These are phyloP conservation scores for Anoura caudifer DNA, from an alignment of 2,113 vertebrate species.

Conservation along the genomic window DNA sequence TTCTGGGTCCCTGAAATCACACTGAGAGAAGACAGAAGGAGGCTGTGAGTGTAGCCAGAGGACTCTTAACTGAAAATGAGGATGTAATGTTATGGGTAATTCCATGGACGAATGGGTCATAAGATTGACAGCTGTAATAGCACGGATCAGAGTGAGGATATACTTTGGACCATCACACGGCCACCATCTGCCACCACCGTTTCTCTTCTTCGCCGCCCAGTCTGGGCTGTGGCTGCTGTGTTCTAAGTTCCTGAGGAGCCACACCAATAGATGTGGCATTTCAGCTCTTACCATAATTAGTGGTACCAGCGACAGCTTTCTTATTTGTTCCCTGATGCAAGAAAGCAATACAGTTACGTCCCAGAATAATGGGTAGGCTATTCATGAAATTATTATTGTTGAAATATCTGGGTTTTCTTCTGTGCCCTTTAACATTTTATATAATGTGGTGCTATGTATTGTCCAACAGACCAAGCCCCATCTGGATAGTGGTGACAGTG, in stretches of 20 bases:
- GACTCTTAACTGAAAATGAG: neutral
- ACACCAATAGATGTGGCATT: neutral
- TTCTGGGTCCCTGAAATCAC: neutral
- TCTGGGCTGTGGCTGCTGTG: neutral
- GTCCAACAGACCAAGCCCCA: neutral
- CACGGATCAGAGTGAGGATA: neutral
- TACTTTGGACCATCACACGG: fast-evolving
- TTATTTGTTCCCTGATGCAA: neutral
- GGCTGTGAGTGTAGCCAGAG: neutral
- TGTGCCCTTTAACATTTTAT: neutral
- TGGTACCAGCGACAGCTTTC: neutral
- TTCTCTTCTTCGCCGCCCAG: neutral
- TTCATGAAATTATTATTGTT: neutral
- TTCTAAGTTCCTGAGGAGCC: neutral
- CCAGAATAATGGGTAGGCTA: neutral
- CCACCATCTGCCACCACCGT: neutral
- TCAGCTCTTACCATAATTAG: neutral
- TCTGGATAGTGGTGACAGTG: neutral
- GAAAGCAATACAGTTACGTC: neutral
- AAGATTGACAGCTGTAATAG: neutral
- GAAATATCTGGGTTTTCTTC: neutral
- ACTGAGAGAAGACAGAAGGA: neutral
- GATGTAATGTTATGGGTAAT: neutral
- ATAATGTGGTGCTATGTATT: neutral
- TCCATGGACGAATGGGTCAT: neutral